Percentiles rank a stretch among this genome's conserved stretches.
Evolutionary conservation across 2,797 vertebrate genomes (phyloP).

Genomic region (Diglossa cyanea): DNA sequence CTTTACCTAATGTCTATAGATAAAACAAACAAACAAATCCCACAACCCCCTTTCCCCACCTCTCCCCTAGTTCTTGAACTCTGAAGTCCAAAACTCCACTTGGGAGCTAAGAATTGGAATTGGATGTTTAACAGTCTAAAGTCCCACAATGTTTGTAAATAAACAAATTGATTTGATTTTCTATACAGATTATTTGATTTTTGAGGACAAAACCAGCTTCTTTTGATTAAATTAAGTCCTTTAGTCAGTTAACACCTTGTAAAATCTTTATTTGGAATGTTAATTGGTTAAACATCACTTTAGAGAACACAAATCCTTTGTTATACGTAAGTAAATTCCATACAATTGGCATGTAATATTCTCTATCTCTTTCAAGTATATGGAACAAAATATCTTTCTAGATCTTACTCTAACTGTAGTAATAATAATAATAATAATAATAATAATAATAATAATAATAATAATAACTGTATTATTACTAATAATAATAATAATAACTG

Average conservation of each 20-base stretch:
- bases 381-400: background rate
- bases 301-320: background rate
- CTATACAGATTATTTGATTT: background rate
- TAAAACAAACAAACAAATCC: background rate
- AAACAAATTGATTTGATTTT: background rate
- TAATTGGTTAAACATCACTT: background rate
- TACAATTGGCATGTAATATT: background rate
- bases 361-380: background rate
- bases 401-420: background rate
- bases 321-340: background rate
- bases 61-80: background rate
- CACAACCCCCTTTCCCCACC: fast-evolving
- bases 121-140: background rate
- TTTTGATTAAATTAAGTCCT: background rate
- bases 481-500: background rate
- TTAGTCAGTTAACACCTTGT: background rate
- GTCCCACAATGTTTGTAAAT: background rate
- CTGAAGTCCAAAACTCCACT: background rate
- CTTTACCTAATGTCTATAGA: background rate
- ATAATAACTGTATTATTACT: background rate
- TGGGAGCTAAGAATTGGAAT: background rate
- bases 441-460: background rate
- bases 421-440: background rate
- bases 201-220: background rate
- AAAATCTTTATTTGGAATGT: background rate